Percentiles rank a stretch among this genome's conserved stretches.
Conservation (phyloP, 30 jellyfish, hydroid and myxozoan genomes). For the Hydra vulgaris region DNA sequence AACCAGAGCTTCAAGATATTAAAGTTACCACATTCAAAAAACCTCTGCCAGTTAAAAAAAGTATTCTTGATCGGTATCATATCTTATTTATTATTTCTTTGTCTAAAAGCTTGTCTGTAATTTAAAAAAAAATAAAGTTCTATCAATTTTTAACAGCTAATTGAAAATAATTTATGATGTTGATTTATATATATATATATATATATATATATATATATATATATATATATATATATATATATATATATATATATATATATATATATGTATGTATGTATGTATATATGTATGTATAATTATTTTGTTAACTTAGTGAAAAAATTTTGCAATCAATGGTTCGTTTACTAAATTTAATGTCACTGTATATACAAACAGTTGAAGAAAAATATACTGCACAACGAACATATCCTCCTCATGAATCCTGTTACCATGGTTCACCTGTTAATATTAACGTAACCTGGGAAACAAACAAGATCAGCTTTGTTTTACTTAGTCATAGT, state of each 20-base stretch:
- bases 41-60: conserved; percentile 13
- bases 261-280: no score
- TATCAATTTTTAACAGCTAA: no score
- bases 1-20: background rate
- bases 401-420: conserved; percentile 75
- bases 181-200: no score
- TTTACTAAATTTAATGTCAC: conserved; percentile 34
- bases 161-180: no score
- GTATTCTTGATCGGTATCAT: background rate
- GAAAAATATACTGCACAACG: conserved; percentile 52
- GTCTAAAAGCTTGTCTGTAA: no score
- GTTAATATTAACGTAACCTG: conserved; percentile 25
- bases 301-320: conserved; percentile 31
- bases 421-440: conserved; percentile 72
- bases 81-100: no score
- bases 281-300: no score
- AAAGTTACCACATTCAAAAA: conserved; percentile 6
- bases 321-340: conserved; percentile 46
- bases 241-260: no score
- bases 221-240: no score
- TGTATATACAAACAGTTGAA: conserved; percentile 60
- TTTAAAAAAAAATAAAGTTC: no score
- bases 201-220: no score
- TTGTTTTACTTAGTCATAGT: conserved; percentile 38
- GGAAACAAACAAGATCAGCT: conserved; percentile 45